These are phyloP conservation scores for Coracopsis vasa DNA, from an alignment of 2,113 vertebrate species.

Conservation along the genomic window DNA sequence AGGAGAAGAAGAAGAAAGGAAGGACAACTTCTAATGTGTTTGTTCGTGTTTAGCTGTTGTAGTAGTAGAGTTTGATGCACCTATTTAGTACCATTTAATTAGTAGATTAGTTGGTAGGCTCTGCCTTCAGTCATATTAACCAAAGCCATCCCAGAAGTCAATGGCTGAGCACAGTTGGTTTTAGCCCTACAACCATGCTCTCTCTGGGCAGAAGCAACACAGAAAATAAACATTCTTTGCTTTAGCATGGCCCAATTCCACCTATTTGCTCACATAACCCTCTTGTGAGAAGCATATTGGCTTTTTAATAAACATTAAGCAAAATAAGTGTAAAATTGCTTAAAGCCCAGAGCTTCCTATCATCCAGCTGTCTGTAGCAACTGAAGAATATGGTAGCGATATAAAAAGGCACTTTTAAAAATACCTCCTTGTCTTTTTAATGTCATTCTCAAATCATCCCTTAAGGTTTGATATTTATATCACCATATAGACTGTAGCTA, in stretches of 20 bases:
- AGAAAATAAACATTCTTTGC: neutral
- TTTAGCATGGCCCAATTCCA: neutral
- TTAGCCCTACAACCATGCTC: neutral
- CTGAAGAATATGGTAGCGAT: neutral
- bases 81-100: neutral
- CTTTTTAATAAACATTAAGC: neutral
- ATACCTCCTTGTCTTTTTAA: neutral
- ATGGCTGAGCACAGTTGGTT: neutral
- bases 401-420: neutral
- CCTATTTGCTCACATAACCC: neutral
- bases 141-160: neutral
- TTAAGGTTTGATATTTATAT: neutral
- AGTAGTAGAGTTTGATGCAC: neutral
- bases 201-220: neutral
- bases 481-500: neutral
- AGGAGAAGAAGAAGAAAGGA: neutral
- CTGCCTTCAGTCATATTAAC: neutral
- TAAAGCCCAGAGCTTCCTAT: neutral
- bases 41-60: neutral
- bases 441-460: neutral
- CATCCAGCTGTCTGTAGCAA: neutral
- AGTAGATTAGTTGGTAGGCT: neutral
- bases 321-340: neutral
- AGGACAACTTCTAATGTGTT: neutral
- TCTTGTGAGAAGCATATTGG: accelerated